Conservation (phyloP, 2,888 invertebrate species). For the Eilema sororculum region DNA sequence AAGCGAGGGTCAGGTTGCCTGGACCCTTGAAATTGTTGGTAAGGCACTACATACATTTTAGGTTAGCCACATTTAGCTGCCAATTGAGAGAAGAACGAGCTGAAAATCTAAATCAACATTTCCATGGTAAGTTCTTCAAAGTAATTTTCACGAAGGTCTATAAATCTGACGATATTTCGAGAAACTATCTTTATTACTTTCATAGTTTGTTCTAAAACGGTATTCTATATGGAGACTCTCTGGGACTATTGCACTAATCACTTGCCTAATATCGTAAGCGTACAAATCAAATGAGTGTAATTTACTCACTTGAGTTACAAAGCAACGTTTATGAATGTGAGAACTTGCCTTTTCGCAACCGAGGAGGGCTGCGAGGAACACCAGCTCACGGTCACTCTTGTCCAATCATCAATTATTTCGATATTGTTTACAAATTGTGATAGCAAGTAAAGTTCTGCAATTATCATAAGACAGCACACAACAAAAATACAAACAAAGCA, state of each 20-base stretch:
- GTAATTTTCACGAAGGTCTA: no score
- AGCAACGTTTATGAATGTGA: constrained; percentile 9
- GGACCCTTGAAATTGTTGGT: no score
- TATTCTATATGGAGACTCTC: background rate
- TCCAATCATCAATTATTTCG: constrained; percentile 3
- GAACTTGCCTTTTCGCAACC: constrained; percentile 15
- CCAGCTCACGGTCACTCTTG: constrained; percentile 14
- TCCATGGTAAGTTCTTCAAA: background rate
- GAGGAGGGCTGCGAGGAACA: constrained; percentile 4
- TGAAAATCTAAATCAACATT: background rate
- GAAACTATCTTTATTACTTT: background rate
- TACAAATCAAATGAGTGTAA: constrained; percentile 11
- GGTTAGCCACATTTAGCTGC: no score
- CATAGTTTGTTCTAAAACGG: background rate
- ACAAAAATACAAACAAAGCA: background rate
- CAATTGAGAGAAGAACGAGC: background rate
- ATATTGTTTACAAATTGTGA: constrained; percentile 10
- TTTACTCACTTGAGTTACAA: constrained; percentile 14
- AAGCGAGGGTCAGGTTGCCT: no score
- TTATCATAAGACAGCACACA: background rate
- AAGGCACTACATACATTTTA: no score
- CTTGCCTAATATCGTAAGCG: constrained; percentile 9
- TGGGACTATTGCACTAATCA: constrained; percentile 13
- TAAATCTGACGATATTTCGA: no score
- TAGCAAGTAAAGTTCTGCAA: background rate